phyloP scores from a whole-genome alignment of 2,113 vertebrate genomes.

The Pongo pygmaeus region DNA sequence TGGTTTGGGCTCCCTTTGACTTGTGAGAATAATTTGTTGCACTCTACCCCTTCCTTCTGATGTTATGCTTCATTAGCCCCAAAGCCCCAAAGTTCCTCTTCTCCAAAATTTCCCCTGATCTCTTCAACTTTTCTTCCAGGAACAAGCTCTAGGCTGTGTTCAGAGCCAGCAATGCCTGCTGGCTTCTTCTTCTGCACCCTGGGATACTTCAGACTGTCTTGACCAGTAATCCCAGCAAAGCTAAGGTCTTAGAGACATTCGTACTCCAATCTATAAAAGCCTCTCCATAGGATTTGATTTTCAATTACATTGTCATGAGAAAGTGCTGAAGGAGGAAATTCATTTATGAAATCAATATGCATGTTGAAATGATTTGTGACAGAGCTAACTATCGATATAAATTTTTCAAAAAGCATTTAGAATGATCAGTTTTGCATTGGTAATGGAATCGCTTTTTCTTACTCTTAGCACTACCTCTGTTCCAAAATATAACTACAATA shows the following conservation, averaged over 20 bases:
- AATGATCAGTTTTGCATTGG: neutral
- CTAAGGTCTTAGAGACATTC: neutral
- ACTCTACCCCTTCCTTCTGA: neutral
- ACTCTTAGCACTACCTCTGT: accelerated
- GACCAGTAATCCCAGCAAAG: neutral
- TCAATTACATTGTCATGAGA: neutral
- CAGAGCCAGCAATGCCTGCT: neutral
- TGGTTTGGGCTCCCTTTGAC: neutral
- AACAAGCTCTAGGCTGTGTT: neutral
- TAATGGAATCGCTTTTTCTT: neutral
- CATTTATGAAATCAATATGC: neutral
- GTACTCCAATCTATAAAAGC: accelerated
- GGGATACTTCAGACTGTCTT: neutral
- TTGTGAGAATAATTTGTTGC: neutral
- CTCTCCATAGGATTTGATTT: neutral
- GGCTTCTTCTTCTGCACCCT: neutral
- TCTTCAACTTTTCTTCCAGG: neutral
- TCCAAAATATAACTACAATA: neutral
- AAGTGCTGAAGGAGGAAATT: neutral
- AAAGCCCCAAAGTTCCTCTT: neutral
- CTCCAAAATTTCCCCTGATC: neutral
- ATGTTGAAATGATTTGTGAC: neutral
- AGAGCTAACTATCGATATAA: neutral
- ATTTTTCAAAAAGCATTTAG: neutral
- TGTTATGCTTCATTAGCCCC: neutral